Evolutionary conservation across 2,113 vertebrate species (phyloP).

Genomic region (Megaptera novaeangliae): DNA sequence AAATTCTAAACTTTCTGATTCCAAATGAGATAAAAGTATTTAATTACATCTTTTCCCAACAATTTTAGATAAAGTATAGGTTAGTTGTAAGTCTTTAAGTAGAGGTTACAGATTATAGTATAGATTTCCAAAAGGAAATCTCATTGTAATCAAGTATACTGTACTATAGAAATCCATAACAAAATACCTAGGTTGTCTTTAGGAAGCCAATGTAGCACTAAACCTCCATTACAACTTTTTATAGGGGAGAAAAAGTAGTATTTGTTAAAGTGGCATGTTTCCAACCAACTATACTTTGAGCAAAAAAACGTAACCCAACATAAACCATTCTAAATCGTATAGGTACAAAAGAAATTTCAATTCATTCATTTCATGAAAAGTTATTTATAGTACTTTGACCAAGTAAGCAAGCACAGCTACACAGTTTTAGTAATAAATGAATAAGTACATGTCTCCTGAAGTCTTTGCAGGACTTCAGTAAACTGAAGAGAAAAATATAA

Average conservation of each 20-base stretch:
- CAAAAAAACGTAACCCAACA: neutral
- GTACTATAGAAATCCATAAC: neutral
- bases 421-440: neutral
- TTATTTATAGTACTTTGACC: neutral
- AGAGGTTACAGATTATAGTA: neutral
- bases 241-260: neutral
- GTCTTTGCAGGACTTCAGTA: neutral
- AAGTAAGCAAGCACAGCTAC: neutral
- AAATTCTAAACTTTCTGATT: slow-evolving; percentile 14
- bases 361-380: slow-evolving; percentile 13
- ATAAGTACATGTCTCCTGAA: neutral
- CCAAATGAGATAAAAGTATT: neutral
- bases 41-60: neutral
- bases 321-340: slow-evolving; percentile 8
- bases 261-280: slow-evolving; percentile 15
- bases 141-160: neutral
- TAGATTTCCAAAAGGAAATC: neutral
- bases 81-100: neutral
- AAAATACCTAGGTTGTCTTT: neutral
- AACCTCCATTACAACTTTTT: neutral
- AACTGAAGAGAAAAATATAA: neutral
- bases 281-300: neutral
- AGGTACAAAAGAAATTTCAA: slow-evolving; percentile 19
- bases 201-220: neutral
- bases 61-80: neutral